These are phyloP conservation scores for Dascillus cervinus DNA, from an alignment of 2,888 invertebrate genomes.

Conservation along the genomic window DNA sequence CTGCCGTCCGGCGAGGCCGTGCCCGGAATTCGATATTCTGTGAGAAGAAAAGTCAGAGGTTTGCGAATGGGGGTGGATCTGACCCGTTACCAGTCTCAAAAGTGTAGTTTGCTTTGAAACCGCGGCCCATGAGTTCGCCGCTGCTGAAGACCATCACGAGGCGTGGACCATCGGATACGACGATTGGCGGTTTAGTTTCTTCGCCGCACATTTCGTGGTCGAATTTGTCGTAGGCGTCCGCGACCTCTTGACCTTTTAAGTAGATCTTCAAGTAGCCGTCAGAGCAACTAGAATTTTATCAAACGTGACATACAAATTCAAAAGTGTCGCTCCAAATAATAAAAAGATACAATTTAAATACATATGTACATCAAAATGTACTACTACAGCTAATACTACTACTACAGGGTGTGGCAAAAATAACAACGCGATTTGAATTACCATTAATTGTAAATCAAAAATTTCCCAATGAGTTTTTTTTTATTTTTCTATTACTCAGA, in stretches of 20 bases:
- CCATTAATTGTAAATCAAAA: no score
- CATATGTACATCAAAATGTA: no score
- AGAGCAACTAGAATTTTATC: slow-evolving; percentile 63
- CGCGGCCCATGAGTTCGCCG: slow-evolving; percentile 81
- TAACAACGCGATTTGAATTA: no score
- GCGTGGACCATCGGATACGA: slow-evolving; percentile 86
- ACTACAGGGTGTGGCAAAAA: no score
- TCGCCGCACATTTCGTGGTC: slow-evolving; percentile 89
- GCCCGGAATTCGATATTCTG: slow-evolving; percentile 90
- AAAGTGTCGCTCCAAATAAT: no score
- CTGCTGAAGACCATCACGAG: slow-evolving; percentile 94
- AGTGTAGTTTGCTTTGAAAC: slow-evolving; percentile 82
- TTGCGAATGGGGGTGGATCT: no score
- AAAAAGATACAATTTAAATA: no score
- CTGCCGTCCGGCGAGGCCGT: slow-evolving; percentile 87
- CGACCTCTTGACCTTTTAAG: slow-evolving; percentile 85
- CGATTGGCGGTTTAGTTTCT: slow-evolving; percentile 63
- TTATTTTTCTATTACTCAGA: no score
- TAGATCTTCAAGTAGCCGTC: slow-evolving; percentile 89
- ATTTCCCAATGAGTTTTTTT: no score
- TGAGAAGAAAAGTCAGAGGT: slow-evolving; percentile 14
- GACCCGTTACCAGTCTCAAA: slow-evolving; percentile 80
- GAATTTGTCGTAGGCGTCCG: slow-evolving; percentile 88
- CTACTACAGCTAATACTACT: no score
- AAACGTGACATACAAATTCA: no score